Evolutionary conservation across 1,140 invertebrate species (phyloP).

Genomic region (Lepidurus arcticus): DNA sequence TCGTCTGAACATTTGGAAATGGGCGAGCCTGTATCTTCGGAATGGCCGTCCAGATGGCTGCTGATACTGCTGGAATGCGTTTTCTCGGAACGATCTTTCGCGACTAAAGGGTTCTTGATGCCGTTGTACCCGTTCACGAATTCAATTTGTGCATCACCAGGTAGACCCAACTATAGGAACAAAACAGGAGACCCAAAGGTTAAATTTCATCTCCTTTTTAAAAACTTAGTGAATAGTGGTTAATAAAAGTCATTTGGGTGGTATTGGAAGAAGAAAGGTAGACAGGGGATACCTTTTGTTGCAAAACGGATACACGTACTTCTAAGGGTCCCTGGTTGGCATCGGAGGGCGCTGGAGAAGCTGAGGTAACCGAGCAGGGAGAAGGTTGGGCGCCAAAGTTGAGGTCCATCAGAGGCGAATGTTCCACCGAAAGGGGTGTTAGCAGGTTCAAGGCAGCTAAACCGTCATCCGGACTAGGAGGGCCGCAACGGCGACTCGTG

Average conservation of each 20-base stretch:
- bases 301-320: conserved; percentile 70
- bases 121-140: conserved; percentile 98
- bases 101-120: conserved; percentile 93
- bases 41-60: conserved; percentile 30
- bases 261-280: background rate
- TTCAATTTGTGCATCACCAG: conserved; percentile 80
- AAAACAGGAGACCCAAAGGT: background rate
- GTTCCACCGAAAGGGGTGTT: conserved; percentile 36
- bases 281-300: conserved; percentile 63
- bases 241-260: too few relatives aligned
- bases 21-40: conserved; percentile 32
- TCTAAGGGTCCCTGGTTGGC: conserved; percentile 45
- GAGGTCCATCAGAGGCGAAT: conserved; percentile 50
- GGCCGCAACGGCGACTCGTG: conserved; percentile 42
- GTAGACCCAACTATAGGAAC: conserved; percentile 66
- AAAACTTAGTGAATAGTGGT: background rate
- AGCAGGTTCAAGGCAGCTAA: conserved; percentile 43
- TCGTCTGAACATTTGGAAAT: conserved; percentile 45
- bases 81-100: conserved; percentile 44
- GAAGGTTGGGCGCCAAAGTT: conserved; percentile 50
- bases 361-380: conserved; percentile 39
- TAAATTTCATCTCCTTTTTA: background rate
- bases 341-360: conserved; percentile 55
- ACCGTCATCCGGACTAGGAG: conserved; percentile 45
- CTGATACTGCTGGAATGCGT: conserved; percentile 41